Percentiles rank a stretch among this genome's conserved stretches.
Evolutionary conservation across 2,113 vertebrate genomes (phyloP).

Genomic region (Thunnus maccoyii): DNA sequence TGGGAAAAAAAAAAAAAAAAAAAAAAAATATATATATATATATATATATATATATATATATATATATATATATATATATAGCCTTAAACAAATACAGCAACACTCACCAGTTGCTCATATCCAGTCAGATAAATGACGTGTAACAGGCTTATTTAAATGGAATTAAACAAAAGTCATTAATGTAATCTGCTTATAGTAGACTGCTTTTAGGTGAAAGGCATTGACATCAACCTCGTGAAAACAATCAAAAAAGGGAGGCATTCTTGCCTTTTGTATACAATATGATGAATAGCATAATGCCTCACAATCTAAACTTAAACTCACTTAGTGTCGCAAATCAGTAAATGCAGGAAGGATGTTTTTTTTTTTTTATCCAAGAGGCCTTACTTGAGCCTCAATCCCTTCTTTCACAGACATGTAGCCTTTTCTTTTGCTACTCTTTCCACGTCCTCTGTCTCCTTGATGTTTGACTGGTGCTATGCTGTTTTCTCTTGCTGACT

Average conservation of each 20-base stretch:
- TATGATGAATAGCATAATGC: slow-evolving; percentile 50
- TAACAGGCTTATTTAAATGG: not conserved
- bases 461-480: slow-evolving; percentile 80
- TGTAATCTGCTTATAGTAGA: slow-evolving; percentile 11
- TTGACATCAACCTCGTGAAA: slow-evolving; percentile 20
- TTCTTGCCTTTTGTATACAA: slow-evolving; percentile 11
- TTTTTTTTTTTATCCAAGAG: slow-evolving; percentile 55
- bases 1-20: too few relatives aligned
- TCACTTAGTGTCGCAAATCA: slow-evolving; percentile 36
- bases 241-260: slow-evolving; percentile 2
- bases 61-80: too few relatives aligned
- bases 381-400: slow-evolving; percentile 69
- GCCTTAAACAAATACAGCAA: slow-evolving; percentile 13
- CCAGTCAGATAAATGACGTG: not conserved
- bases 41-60: too few relatives aligned
- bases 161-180: slow-evolving; percentile 3
- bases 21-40: too few relatives aligned
- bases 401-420: slow-evolving; percentile 73
- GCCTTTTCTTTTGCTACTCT: slow-evolving; percentile 78
- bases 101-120: slow-evolving; percentile 21
- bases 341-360: slow-evolving; percentile 56
- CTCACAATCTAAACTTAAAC: slow-evolving; percentile 55
- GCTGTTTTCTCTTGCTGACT: slow-evolving; percentile 81
- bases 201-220: not conserved
- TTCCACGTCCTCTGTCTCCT: slow-evolving; percentile 79